Base-by-base conservation (phyloP, 2,797 vertebrate species). In the Simalia tracyae region DNA sequence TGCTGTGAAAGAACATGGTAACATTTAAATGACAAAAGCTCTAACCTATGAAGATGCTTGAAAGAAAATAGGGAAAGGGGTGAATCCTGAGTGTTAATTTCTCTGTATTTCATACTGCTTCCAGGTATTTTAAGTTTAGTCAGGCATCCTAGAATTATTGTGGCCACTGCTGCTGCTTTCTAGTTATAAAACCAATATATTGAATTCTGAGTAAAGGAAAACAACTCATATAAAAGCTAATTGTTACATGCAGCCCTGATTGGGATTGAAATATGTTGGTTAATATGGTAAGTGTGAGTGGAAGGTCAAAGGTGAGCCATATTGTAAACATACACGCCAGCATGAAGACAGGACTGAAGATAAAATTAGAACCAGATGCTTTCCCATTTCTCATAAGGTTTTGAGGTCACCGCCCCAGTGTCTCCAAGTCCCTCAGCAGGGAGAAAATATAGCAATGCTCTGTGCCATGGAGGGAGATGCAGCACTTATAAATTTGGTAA, bases 331-430 rank as follows among this genome's bases (percentile, higher is more conserved):
- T 95, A 96, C 95, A 96, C 96, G 96, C 96, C 95, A 96, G 96
- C 96, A 96, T 94, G 95, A 95, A 95, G 95, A 96, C 96, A 96
- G 94, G 91, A 95, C 95, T 95, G 95, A 94, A 94, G 93, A 96
- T 96, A 96, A 96, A 97, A 97, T 96, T 96, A 96, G 96, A 97
- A 97, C 95, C 97, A 97, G 96, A 96, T 97, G 97, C 96, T 95
- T 94, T 95, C 95, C 94, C 93, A 93, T 96, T 97, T 96, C 95
- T 96, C 96, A 92, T 93, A 94, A 96, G 94, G 96, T 95, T 91
- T 95, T 94, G 93, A 94, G 96, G 96, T 96, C 91, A 0, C 86
- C 95, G 95, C 95, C 95, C 88, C 93, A 87, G 92, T 26, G 1
- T 95, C 95, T 96, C 96, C 94, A 93, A 95, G 95, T 96, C 93